A percentile compares a stretch with the other conserved stretches of the same genome.
Evolutionary conservation across 37 sponge, comb jelly and placozoan species (phyloP).

Genomic region (Chondrilla cf. caribensis): DNA sequence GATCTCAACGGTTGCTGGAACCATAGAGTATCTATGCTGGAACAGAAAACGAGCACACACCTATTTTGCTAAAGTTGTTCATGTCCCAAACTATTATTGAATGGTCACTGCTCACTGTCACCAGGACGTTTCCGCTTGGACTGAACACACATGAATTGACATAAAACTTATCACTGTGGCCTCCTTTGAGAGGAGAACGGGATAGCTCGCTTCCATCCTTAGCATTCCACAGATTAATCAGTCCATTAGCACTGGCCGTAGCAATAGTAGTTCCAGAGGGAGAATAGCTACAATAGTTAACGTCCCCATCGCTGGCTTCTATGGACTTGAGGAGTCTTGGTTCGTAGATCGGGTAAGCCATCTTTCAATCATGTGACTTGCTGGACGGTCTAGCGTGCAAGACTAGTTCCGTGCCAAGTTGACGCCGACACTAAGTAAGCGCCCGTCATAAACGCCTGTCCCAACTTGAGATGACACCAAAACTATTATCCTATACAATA

Average conservation of each 20-base stretch:
- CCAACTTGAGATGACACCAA: too few species aligned
- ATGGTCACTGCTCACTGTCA: conserved; percentile 50
- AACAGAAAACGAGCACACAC: conserved; percentile 21
- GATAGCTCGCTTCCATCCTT: neutral
- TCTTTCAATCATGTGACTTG: neutral
- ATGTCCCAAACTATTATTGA: conserved; percentile 64
- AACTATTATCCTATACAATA: too few species aligned
- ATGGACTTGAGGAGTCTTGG: conserved; percentile 6
- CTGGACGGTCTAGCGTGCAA: too few species aligned
- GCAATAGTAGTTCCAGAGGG: conserved; percentile 26
- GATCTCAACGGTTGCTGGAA: neutral
- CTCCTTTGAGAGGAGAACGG: conserved; percentile 23
- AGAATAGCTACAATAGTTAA: conserved; percentile 63
- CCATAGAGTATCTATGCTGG: neutral
- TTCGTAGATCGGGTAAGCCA: neutral
- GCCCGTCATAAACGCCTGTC: too few species aligned
- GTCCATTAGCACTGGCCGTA: conserved; percentile 58
- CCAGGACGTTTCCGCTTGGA: conserved; percentile 57
- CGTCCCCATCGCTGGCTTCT: conserved; percentile 30
- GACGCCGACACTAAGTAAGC: too few species aligned
- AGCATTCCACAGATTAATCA: conserved; percentile 46
- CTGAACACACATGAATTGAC: conserved; percentile 57
- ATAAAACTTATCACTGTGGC: conserved; percentile 38
- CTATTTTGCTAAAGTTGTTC: conserved; percentile 32
- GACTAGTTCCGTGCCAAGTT: too few species aligned